Conservation (phyloP, 2,113 vertebrate genomes). For the Antechinus stuartii region DNA sequence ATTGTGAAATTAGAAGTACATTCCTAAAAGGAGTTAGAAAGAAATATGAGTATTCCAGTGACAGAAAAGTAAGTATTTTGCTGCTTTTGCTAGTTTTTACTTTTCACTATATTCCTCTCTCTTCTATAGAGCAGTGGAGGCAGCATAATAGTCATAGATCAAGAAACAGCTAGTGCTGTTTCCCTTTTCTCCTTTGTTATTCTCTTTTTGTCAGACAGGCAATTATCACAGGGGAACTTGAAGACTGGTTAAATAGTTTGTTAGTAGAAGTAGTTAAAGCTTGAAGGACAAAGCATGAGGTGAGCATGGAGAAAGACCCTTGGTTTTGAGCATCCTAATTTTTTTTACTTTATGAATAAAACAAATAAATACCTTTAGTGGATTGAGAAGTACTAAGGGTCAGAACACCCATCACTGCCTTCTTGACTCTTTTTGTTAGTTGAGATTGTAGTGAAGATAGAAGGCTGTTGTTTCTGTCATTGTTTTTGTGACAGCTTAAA, state of each 20-base stretch:
- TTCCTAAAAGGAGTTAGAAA: background rate
- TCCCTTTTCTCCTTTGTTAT: background rate
- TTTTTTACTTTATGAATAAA: background rate
- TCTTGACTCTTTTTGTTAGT: background rate
- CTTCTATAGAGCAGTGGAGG: background rate
- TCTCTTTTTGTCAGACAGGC: background rate
- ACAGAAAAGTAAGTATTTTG: background rate
- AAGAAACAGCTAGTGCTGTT: background rate
- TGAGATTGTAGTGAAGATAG: background rate
- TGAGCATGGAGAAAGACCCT: background rate
- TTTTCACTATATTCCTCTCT: background rate
- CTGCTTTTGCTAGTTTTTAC: background rate
- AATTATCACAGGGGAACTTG: background rate
- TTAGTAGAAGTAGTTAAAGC: background rate
- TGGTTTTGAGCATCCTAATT: background rate
- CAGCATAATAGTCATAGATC: background rate
- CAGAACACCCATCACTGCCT: background rate
- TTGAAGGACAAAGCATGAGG: background rate
- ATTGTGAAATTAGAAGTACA: background rate
- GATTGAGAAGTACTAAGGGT: background rate
- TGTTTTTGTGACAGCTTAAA: background rate
- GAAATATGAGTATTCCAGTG: background rate
- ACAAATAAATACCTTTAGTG: background rate
- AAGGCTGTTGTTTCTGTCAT: background rate
- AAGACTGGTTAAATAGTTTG: background rate